A percentile compares a stretch with the other conserved stretches of the same genome.
phyloP scores from a whole-genome alignment of 2,113 vertebrate species.

The Indicator indicator region DNA sequence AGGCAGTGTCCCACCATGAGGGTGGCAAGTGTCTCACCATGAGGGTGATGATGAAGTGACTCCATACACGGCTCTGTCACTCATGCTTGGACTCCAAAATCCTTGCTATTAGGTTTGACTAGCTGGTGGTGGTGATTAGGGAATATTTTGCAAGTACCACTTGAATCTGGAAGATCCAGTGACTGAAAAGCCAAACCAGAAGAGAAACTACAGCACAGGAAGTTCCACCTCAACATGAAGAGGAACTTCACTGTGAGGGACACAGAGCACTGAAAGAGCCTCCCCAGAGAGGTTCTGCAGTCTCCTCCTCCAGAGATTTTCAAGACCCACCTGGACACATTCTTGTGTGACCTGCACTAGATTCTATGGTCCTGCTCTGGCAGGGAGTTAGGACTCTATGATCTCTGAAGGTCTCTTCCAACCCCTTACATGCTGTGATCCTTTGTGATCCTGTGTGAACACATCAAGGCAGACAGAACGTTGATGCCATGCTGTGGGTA shows the following conservation, averaged over 20 bases:
- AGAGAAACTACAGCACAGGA: not conserved
- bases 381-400: too few species aligned
- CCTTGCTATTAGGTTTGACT: not conserved
- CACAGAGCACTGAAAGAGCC: too few species aligned
- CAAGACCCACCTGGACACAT: too few species aligned
- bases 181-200: not conserved
- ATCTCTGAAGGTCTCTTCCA: too few species aligned
- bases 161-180: not conserved
- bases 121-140: not conserved
- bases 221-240: not conserved
- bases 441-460: too few species aligned
- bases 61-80: not conserved
- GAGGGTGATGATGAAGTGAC: not conserved
- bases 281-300: too few species aligned
- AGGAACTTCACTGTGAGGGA: too few species aligned
- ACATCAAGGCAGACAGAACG: too few species aligned
- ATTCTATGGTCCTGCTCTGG: too few species aligned
- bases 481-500: not conserved
- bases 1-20: not conserved
- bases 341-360: too few species aligned
- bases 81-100: not conserved
- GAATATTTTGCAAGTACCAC: not conserved
- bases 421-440: too few species aligned
- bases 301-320: too few species aligned
- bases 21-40: not conserved